These are phyloP conservation scores for Drosophila yakuba DNA, from an alignment of 1,140 invertebrate genomes.

Conservation along the genomic window DNA sequence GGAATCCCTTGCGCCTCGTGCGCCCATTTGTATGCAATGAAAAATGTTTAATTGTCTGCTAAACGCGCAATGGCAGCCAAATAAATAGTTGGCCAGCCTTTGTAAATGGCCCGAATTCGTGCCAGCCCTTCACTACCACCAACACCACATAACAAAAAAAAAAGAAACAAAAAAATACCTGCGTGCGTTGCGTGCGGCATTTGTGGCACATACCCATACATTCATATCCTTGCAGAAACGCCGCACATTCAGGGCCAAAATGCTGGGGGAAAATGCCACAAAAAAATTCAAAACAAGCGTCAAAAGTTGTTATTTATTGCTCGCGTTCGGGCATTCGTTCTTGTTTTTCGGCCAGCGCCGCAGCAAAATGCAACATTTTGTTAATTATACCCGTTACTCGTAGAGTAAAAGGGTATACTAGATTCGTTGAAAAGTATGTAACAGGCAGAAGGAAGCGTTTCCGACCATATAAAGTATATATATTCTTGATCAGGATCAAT, in stretches of 20 bases:
- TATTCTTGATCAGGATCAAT: too few relatives aligned
- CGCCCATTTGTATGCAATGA: conserved; percentile 76
- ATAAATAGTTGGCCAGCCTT: conserved; percentile 60
- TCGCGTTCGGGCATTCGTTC: conserved; percentile 31
- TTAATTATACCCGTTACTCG: too few relatives aligned
- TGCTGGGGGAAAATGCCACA: conserved; percentile 41
- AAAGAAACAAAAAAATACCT: conserved; percentile 54
- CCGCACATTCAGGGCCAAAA: conserved; percentile 26
- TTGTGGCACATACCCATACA: conserved; percentile 25
- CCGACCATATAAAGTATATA: too few relatives aligned
- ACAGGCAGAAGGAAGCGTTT: too few relatives aligned
- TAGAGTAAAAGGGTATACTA: too few relatives aligned
- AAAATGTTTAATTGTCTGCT: conserved; percentile 82
- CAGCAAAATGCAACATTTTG: conserved; percentile 44
- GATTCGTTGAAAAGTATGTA: too few relatives aligned
- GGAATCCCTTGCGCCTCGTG: conserved; percentile 15
- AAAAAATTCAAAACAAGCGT: conserved; percentile 70
- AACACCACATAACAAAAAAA: too few relatives aligned
- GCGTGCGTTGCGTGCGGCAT: conserved; percentile 59
- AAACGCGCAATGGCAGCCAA: conserved; percentile 68
- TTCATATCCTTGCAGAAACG: not conserved
- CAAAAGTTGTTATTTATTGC: conserved; percentile 80
- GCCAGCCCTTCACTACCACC: conserved; percentile 13
- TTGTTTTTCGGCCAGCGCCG: conserved; percentile 37
- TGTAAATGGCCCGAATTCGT: conserved; percentile 51